phyloP scores from a whole-genome alignment of 2,797 vertebrate genomes.

The Clarias laeviceps region DNA sequence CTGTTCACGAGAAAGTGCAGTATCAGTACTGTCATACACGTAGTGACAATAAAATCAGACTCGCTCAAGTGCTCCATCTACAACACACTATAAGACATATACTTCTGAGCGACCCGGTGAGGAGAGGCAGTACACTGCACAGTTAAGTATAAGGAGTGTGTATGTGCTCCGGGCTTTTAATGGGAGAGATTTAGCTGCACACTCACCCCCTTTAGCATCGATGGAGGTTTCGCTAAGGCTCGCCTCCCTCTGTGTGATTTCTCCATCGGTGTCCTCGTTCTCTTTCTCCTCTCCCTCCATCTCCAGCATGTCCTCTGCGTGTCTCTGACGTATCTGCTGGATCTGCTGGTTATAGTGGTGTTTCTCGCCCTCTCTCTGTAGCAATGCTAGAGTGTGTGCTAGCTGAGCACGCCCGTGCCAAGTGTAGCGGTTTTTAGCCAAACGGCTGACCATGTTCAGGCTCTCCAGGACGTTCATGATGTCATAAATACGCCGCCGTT shows the following conservation, averaged over 20 bases:
- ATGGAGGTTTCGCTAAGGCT: slow-evolving; percentile 86
- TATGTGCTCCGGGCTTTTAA: background rate
- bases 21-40: background rate
- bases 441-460: slow-evolving; percentile 95
- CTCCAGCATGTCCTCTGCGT: slow-evolving; percentile 76
- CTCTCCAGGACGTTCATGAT: slow-evolving; percentile 97
- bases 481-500: slow-evolving; percentile 93
- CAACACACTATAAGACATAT: background rate
- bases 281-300: slow-evolving; percentile 75
- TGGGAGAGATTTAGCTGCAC: background rate
- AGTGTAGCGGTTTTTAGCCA: slow-evolving; percentile 91
- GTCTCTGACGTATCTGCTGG: slow-evolving; percentile 83
- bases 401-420: slow-evolving; percentile 92
- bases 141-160: background rate
- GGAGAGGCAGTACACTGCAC: too few species aligned
- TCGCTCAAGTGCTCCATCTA: background rate
- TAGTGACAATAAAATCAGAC: background rate
- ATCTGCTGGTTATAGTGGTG: slow-evolving; percentile 88
- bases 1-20: background rate
- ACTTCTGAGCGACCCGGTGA: background rate
- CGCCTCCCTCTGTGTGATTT: slow-evolving; percentile 78
- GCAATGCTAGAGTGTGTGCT: slow-evolving; percentile 80
- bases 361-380: slow-evolving; percentile 84
- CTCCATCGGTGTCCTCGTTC: slow-evolving; percentile 69
- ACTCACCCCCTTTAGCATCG: slow-evolving; percentile 90